Base-by-base conservation (phyloP, 2,113 vertebrate genomes). In the Cisticola juncidis region DNA sequence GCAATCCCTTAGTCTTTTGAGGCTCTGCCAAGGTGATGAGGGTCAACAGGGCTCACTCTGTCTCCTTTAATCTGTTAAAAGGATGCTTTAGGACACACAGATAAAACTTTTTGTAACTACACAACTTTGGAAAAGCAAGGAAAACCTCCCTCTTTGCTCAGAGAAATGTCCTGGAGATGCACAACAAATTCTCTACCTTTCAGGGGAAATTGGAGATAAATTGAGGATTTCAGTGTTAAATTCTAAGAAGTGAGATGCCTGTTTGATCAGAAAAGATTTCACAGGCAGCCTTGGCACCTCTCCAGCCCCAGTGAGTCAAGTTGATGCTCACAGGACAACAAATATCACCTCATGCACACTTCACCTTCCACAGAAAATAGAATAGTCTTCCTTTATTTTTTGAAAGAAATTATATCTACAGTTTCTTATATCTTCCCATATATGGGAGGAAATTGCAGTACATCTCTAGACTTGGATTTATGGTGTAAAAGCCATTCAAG, bases 261-360 rank as follows among this genome's bases (percentile, higher is more conserved):
- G 11, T 56, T 73, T 31, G 36, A 18, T 36, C 50, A 38, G 8
- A 54, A 60, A 62, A 36, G 38, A 29, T 60, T 60, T 56, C 57
- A 13, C 5, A 50, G 73, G 87, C 38, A 84, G 60, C 44, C 17
- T 54, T 56, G 2, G 2, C 1, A 0, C 35, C 26, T 77, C 72
- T 44, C 50, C 76, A 50, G 31, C 35, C 36, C 25, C 48, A 19
- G 21, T 12, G 64, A 11, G 1, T n/a, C 36, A 29, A 22, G 11
- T 11, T 58, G 50, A 16, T 42, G 26, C 47, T n/a, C n/a, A 6
- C 6, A 35, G 24, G 11, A 22, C 53, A 38, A 7, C 4, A 29
- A 3, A 58, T 1, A 0, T 50, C 54, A 20, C 9, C 0, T 9
- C 6, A 24, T 4, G 11, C 33, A 13, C 11, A 4, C 29, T 42